Conservation (phyloP, 2,113 vertebrate species). For the Polypterus senegalus region DNA sequence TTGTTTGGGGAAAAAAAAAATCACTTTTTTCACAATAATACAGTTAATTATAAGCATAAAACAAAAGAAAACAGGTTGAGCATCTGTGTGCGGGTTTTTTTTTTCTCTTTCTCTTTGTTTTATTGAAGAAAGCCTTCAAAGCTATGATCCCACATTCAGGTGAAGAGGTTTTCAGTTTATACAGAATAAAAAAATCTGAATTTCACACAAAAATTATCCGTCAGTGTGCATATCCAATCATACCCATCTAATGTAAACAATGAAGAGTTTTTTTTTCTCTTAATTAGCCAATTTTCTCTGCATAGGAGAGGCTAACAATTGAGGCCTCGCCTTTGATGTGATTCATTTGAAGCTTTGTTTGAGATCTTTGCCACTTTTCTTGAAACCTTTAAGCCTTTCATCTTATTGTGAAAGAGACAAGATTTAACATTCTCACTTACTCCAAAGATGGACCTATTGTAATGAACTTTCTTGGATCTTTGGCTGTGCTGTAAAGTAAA, state of each 20-base stretch:
- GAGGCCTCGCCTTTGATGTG: conserved; percentile 69
- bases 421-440: conserved; percentile 38
- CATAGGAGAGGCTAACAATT: conserved; percentile 58
- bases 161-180: conserved; percentile 52
- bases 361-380: conserved; percentile 56
- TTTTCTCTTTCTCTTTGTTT: conserved; percentile 26
- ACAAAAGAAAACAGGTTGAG: no score
- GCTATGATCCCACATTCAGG: conserved; percentile 39
- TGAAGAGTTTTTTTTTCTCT: conserved; percentile 41
- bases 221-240: conserved; percentile 60
- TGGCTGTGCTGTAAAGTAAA: background rate
- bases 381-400: conserved; percentile 57
- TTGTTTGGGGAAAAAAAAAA: no score
- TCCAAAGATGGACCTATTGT: conserved; percentile 39
- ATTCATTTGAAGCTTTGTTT: conserved; percentile 65
- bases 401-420: conserved; percentile 51
- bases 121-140: conserved; percentile 59
- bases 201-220: conserved; percentile 38
- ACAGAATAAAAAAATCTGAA: conserved; percentile 31
- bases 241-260: conserved; percentile 62
- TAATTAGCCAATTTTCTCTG: conserved; percentile 72
- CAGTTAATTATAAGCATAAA: no score
- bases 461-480: conserved; percentile 40
- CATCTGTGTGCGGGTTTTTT: conserved; percentile 17
- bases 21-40: no score